phyloP scores from a whole-genome alignment of 1,140 invertebrate genomes.

The Trachymyrmex cornetzi region DNA sequence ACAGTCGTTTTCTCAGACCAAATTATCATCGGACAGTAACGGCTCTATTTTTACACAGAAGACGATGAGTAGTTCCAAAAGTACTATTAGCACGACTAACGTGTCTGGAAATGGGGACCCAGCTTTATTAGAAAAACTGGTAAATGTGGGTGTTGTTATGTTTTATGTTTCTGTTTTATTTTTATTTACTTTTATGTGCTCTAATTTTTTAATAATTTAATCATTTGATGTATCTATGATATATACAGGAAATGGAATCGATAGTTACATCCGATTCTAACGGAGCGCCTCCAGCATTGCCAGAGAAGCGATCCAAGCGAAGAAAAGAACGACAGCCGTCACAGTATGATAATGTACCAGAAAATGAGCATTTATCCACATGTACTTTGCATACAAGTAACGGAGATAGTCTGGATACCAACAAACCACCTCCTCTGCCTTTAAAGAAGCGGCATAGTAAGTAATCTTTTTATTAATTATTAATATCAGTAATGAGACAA shows the following conservation, averaged over 20 bases:
- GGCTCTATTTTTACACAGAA: conserved; percentile 82
- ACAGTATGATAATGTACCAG: conserved; percentile 91
- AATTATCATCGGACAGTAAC: conserved; percentile 81
- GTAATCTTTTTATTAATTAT: conserved; percentile 83
- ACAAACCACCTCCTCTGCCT: conserved; percentile 94
- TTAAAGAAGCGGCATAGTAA: conserved; percentile 97
- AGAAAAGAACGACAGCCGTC: conserved; percentile 89
- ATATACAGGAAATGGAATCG: conserved; percentile 81
- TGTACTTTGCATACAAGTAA: conserved; percentile 86
- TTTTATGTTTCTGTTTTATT: conserved; percentile 57
- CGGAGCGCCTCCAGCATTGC: conserved; percentile 89
- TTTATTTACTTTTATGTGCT: background rate
- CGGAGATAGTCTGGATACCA: conserved; percentile 86
- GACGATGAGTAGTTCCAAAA: conserved; percentile 82
- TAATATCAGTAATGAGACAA: conserved; percentile 33
- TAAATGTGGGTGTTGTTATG: conserved; percentile 81
- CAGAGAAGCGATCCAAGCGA: conserved; percentile 88
- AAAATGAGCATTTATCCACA: conserved; percentile 88
- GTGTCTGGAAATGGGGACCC: conserved; percentile 79
- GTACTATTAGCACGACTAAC: conserved; percentile 80
- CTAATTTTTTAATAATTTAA: background rate
- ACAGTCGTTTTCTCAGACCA: conserved; percentile 84
- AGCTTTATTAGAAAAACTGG: conserved; percentile 82
- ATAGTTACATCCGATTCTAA: conserved; percentile 79
- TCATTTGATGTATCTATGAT: conserved; percentile 16